These are phyloP conservation scores for Hydractinia symbiolongicarpus DNA, from an alignment of 30 jellyfish, hydroid and myxozoan species.

Conservation along the genomic window DNA sequence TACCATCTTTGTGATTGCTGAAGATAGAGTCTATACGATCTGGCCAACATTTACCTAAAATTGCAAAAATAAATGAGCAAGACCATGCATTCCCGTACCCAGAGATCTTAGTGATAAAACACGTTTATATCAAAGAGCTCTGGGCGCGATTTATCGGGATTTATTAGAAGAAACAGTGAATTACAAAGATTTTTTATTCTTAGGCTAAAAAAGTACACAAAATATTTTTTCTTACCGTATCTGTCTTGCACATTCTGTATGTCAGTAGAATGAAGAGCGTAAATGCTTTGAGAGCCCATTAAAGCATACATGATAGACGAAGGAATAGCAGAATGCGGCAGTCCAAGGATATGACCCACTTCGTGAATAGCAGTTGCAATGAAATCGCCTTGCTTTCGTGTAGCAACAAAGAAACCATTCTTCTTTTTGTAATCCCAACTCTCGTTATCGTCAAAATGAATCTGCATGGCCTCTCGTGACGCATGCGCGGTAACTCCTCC, in stretches of 20 bases:
- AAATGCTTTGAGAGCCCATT: no score
- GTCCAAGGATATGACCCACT: conserved; percentile 34
- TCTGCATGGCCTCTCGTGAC: neutral
- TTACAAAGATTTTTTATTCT: no score
- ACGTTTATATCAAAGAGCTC: no score
- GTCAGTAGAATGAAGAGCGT: no score
- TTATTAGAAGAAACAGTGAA: no score
- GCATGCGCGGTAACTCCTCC: conserved; percentile 34
- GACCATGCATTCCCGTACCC: no score
- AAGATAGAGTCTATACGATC: conserved; percentile 16
- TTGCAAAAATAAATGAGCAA: neutral
- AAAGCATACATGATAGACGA: conserved; percentile 22
- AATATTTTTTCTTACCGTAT: no score
- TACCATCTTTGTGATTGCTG: conserved; percentile 11
- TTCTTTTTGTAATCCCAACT: conserved; percentile 5
- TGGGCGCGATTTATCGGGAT: no score
- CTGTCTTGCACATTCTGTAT: no score
- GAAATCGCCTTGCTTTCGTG: conserved; percentile 15
- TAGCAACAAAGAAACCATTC: neutral
- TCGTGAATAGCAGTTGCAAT: conserved; percentile 28
- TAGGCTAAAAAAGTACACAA: no score
- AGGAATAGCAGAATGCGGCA: conserved; percentile 7
- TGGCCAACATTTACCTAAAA: conserved; percentile 28
- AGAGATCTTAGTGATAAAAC: no score
- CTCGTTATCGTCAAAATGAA: conserved; percentile 34